A percentile compares a stretch with the other conserved stretches of the same genome.
Evolutionary conservation across 2,113 vertebrate genomes (phyloP).

Genomic region (Melanotaenia duboulayi): DNA sequence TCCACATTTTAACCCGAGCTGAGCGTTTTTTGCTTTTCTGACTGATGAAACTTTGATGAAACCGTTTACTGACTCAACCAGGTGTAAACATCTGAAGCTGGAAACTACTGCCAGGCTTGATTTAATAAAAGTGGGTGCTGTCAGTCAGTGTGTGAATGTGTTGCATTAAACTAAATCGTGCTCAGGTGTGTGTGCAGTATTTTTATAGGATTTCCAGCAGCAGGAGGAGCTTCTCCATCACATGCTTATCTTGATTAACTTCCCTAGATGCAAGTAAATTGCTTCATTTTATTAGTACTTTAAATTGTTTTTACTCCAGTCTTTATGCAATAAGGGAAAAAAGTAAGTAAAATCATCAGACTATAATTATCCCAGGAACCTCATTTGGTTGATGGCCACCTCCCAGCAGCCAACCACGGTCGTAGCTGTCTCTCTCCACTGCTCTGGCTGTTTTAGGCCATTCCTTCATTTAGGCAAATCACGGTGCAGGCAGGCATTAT

Average conservation of each 20-base stretch:
- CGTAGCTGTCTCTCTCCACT: slow-evolving; percentile 19
- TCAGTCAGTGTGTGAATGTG: no score
- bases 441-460: slow-evolving; percentile 14
- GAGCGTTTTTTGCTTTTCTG: not conserved
- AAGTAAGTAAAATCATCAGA: no score
- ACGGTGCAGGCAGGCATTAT: slow-evolving; percentile 19
- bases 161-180: no score
- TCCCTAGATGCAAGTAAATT: not conserved
- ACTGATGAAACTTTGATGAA: not conserved
- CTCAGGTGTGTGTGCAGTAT: no score
- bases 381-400: no score
- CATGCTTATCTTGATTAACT: not conserved
- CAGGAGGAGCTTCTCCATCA: no score
- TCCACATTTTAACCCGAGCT: no score
- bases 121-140: no score
- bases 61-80: no score
- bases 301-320: not conserved
- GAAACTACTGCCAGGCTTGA: no score
- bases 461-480: slow-evolving; percentile 41
- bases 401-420: not conserved
- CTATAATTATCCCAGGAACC: not conserved
- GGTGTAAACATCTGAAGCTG: no score
- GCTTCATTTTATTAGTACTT: not conserved
- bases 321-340: not conserved
- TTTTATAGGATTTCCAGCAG: no score